phyloP scores from a whole-genome alignment of 2,888 invertebrate species.

The Trissolcus brochymenae region DNA sequence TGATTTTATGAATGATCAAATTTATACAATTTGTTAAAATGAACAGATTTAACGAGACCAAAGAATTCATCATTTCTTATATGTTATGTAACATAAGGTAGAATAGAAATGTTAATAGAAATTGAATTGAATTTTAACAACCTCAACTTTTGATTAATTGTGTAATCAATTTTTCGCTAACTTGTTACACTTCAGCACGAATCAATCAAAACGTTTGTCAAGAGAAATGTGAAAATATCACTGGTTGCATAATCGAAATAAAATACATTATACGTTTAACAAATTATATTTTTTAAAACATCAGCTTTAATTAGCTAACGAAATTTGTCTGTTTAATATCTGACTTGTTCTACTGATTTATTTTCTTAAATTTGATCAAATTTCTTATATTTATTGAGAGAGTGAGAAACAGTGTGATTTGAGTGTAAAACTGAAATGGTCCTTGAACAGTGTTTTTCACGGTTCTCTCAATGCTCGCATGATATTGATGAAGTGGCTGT shows the following conservation, averaged over 20 bases:
- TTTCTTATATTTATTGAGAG: no score
- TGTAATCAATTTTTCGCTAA: constrained; percentile 49
- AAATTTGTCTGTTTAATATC: no score
- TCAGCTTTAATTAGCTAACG: no score
- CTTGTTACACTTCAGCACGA: constrained; percentile 39
- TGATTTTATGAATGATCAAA: background rate
- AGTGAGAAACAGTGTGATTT: no score
- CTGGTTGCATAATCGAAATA: constrained; percentile 26
- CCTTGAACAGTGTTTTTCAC: background rate
- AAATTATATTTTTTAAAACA: no score
- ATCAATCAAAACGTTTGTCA: constrained; percentile 41
- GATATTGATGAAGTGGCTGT: constrained; percentile 35
- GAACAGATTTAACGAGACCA: constrained; percentile 18
- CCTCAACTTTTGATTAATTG: constrained; percentile 49
- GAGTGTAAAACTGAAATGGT: no score
- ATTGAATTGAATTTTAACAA: constrained; percentile 47
- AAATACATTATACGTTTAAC: background rate
- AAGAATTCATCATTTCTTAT: constrained; percentile 37
- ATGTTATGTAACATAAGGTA: constrained; percentile 37
- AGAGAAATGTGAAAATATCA: constrained; percentile 23
- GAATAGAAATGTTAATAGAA: no score
- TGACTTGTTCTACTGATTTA: background rate
- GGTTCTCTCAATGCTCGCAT: background rate
- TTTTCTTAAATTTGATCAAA: background rate
- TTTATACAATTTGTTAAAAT: background rate